Evolutionary conservation across 2,113 vertebrate genomes (phyloP), one percentile per base, ranked within the genome.

Genomic region (Platichthys flesus): DNA sequence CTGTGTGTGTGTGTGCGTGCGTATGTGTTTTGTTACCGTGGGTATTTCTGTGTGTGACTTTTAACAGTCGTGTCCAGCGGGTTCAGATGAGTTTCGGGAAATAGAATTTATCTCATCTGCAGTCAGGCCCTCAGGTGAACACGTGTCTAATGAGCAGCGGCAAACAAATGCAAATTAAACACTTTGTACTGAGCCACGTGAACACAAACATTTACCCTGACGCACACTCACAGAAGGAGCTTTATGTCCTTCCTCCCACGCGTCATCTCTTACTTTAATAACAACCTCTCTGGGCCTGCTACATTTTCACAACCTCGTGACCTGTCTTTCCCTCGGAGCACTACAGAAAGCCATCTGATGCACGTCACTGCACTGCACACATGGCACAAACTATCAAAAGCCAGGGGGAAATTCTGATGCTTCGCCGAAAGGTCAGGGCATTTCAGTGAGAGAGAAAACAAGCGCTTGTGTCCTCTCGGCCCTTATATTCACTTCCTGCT

Each of bases 341-440:
- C 60, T 24, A 66, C 67, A 76, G 74, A 79, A 67, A 70, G 63
- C 64, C 57, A 77, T 79, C 35, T 35, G 54, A 65, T 62, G 78
- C 23, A 58, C 79, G 72, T 86, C 83, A 86, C 74, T 65, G 64
- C 70, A 62, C 73, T 35, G 21, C 63, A 14, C 58, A 77, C 73
- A 78, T 5, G 47, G 60, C 68, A 68, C 56, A 63, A 71, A 71
- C 82, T 72, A 83, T 86, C 85, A 86, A 80, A 85, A 74, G 77
- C 62, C 74, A 45, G 74, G 76, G 88, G 90, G 75, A 84, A 89
- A 76, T 91, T 87, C 81, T 91, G 89, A 79, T 49, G 71, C 90
- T 67, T 75, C 70, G 54, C 61, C 47, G 58, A 93, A 94, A 94
- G 91, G 93, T 93, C 92, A 89, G 91, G 91, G 83, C 84, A 87